Evolutionary conservation across 2,113 vertebrate genomes (phyloP), one percentile per base, ranked within the genome.

Genomic region (Cyrtonyx montezumae): DNA sequence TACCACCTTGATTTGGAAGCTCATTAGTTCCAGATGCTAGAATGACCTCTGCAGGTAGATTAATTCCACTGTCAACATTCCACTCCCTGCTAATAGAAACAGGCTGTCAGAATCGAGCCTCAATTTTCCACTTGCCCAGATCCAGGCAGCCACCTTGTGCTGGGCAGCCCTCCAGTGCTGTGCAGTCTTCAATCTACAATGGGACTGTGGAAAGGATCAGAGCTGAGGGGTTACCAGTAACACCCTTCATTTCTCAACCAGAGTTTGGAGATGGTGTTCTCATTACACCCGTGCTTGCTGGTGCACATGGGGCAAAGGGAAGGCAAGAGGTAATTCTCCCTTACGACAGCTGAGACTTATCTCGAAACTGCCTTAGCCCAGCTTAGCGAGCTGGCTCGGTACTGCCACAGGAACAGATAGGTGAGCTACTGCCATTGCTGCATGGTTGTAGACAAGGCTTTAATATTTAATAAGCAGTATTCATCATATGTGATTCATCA

Each of bases 381-480:
- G 80, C 66, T 37, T 58, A 56, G 20, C 5, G 48, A 40, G 30
- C 70, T 71, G 91, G 55, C 59, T 87, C 68, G 43, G 10, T 4
- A 43, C 63, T 15, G 55, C 34, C 4, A 1, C 11, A 36, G 2
- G 42, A 94, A 77, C 3, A 63, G 62, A 43, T 8, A 23, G 42
- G 8, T 71, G 18, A 25, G 43, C n/a, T 63, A 25, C 56, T 84
- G 79, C 76, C 56, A 59, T 15, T 16, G 62, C 8, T 4, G 34
- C 58, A 66, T 1, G 4, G 37, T 53, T 40, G 49, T 34, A 87
- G 84, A 82, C 37, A 80, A 82, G 51, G 43, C 21, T 90, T 96
- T 80, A 96, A 94, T 94, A 92, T 92, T 96, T 94, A 83, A 96
- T 90, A 53, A 90, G 48, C 6, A 67, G 81, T 58, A 92, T 83